These are phyloP conservation scores for Caenorhabditis wallacei DNA, from an alignment of 2,888 invertebrate species.

Conservation along the genomic window DNA sequence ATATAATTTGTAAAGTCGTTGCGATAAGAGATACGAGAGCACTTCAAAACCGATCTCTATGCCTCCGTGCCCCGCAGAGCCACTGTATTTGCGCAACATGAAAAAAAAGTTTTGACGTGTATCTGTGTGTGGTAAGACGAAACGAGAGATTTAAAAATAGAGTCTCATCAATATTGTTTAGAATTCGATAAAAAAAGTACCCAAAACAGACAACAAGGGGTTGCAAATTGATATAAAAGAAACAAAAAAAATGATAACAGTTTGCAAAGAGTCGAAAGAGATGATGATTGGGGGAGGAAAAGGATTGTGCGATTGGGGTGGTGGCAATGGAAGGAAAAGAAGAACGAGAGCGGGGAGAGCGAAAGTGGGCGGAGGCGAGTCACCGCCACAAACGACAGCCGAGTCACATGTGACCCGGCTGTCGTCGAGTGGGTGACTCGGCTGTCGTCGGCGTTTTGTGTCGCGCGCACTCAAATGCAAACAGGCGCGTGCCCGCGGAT, in stretches of 20 bases:
- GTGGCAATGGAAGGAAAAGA: slow-evolving; percentile 26
- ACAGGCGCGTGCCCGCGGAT: slow-evolving; percentile 64
- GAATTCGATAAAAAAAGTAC: slow-evolving; percentile 29
- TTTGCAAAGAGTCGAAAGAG: slow-evolving; percentile 44
- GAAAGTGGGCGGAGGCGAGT: slow-evolving; percentile 55
- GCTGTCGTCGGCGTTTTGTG: slow-evolving; percentile 43
- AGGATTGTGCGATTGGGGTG: background rate
- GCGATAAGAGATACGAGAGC: slow-evolving; percentile 3
- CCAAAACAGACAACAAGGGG: slow-evolving; percentile 18
- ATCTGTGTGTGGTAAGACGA: background rate
- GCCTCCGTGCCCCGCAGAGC: background rate
- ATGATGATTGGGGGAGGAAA: background rate
- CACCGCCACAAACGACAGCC: slow-evolving; percentile 47
- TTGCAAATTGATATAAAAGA: slow-evolving; percentile 22
- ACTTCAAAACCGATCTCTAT: slow-evolving; percentile 41
- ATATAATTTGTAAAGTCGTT: slow-evolving; percentile 28
- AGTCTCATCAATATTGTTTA: slow-evolving; percentile 8
- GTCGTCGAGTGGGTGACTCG: slow-evolving; percentile 46
- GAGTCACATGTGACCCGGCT: slow-evolving; percentile 60
- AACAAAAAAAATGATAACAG: slow-evolving; percentile 55
- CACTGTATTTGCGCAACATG: slow-evolving; percentile 45
- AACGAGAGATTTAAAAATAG: background rate
- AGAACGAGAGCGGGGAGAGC: slow-evolving; percentile 25
- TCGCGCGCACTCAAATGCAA: slow-evolving; percentile 55
- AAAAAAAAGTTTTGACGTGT: slow-evolving; percentile 43